phyloP scores from a whole-genome alignment of 2,113 vertebrate genomes.

The Callionymus lyra region DNA sequence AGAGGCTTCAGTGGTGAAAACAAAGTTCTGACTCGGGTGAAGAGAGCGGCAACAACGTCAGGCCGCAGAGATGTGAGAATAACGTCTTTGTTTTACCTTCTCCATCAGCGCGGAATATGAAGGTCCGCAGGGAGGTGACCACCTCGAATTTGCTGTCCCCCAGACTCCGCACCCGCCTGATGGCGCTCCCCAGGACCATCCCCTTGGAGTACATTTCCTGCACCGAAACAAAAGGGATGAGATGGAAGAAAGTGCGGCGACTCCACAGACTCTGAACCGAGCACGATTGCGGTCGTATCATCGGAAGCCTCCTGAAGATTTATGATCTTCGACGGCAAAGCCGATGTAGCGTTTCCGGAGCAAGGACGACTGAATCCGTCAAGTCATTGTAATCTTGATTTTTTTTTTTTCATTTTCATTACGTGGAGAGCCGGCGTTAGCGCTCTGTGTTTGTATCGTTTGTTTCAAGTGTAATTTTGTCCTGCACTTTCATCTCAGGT shows the following conservation, averaged over 20 bases:
- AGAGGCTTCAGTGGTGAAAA: too few relatives aligned
- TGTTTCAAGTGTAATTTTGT: constrained; percentile 30
- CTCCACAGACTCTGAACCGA: too few relatives aligned
- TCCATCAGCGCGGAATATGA: constrained; percentile 85
- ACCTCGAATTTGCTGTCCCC: constrained; percentile 94
- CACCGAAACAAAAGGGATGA: constrained; percentile 8
- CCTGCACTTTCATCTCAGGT: constrained; percentile 1
- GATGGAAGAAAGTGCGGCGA: too few relatives aligned
- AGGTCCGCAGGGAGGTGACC: constrained; percentile 81
- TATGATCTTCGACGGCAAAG: too few relatives aligned
- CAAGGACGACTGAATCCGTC: constrained; percentile 3
- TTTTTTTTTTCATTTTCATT: constrained; percentile 18
- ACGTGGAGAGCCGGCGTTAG: constrained; percentile 10
- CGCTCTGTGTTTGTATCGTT: constrained; percentile 8
- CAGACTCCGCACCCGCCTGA: constrained; percentile 72
- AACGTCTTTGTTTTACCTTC: constrained; percentile 73
- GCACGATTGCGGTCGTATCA: too few relatives aligned
- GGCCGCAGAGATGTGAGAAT: neutral
- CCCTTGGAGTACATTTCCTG: constrained; percentile 97
- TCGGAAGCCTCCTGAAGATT: too few relatives aligned
- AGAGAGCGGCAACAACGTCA: neutral
- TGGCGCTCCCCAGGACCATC: constrained; percentile 78
- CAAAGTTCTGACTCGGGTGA: constrained; percentile 14
- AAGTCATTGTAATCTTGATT: constrained; percentile 12
- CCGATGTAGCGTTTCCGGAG: too few relatives aligned